Base-by-base conservation (phyloP, 2,797 vertebrate genomes). In the Otus scops region DNA sequence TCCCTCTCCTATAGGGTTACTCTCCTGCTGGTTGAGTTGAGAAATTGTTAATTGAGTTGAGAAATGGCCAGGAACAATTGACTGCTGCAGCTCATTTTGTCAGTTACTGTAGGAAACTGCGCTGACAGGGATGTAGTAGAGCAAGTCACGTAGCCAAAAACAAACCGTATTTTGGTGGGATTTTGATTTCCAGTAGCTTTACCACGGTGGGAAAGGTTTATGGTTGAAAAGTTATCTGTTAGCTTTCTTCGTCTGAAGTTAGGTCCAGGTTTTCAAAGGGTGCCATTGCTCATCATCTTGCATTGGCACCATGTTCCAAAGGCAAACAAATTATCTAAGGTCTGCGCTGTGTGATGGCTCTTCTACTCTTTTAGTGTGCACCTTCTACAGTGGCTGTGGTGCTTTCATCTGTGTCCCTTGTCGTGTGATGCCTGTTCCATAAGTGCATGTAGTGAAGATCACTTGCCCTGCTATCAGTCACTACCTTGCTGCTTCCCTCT, bases 281-380 rank as follows among this genome's bases (percentile, higher is more conserved):
- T 67, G 28, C 20, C 34, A 1, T 54, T 71, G 36, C 8, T 56
- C 11, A 3, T 63, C 6, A 18, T 51, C n/a, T 79, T 65, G 30
- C 2, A 0, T 34, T 61, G 50, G 64, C 32, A 61, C 32, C 8
- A 0, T 9, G 6, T 61, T 65, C 50, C 3, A 1, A 32, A 78
- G 41, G 39, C 74, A 38, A 39, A 18, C 8, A 48, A 6, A 39
- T 38, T 82, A 5, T n/a, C n/a, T 50, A 4, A 5, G 34, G 11
- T 60, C 36, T 76, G 45, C 0, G 0, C 13, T 59, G 6, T 0
- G 0, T 56, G 14, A 5, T 67, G 32, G 7, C 43, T 78, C 23
- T 36, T 75, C 48, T 34, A 0, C 57, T 10, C 1, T 53, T 43
- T 17, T 54, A n/a, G 8, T 6, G 11, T 85, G 28, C 20, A 30